A percentile compares a stretch with the other conserved stretches of the same genome.
phyloP scores from a whole-genome alignment of 2,888 invertebrate species.

The Epinotia demarniana region DNA sequence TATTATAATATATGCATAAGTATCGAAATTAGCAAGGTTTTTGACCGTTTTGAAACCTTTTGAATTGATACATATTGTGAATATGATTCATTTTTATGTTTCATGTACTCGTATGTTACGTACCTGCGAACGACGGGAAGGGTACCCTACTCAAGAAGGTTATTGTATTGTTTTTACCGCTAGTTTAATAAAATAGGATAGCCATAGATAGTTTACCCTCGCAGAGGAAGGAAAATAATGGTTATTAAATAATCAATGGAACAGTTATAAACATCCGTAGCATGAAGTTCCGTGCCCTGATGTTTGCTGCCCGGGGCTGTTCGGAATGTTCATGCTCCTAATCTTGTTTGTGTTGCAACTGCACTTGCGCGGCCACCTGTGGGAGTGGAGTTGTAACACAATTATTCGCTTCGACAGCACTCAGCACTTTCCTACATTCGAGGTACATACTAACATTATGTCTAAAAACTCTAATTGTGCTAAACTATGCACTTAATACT shows the following conservation, averaged over 20 bases:
- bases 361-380: neutral
- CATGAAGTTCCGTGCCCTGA: neutral
- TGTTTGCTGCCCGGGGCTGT: neutral
- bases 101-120: neutral
- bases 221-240: neutral
- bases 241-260: slow-evolving; percentile 17
- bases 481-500: neutral
- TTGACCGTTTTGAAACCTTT: neutral
- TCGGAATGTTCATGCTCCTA: neutral
- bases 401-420: slow-evolving; percentile 3
- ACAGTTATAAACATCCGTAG: slow-evolving; percentile 5
- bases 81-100: neutral
- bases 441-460: neutral
- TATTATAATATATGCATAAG: neutral
- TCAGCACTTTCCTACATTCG: neutral
- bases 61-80: neutral
- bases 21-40: neutral
- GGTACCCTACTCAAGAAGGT: neutral
- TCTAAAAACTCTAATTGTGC: neutral
- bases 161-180: neutral
- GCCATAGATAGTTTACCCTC: neutral
- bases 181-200: neutral
- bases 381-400: slow-evolving; percentile 2
- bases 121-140: neutral
- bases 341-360: slow-evolving; percentile 14